Conservation (phyloP, 2,113 vertebrate species). For the Ginglymostoma cirratum region DNA sequence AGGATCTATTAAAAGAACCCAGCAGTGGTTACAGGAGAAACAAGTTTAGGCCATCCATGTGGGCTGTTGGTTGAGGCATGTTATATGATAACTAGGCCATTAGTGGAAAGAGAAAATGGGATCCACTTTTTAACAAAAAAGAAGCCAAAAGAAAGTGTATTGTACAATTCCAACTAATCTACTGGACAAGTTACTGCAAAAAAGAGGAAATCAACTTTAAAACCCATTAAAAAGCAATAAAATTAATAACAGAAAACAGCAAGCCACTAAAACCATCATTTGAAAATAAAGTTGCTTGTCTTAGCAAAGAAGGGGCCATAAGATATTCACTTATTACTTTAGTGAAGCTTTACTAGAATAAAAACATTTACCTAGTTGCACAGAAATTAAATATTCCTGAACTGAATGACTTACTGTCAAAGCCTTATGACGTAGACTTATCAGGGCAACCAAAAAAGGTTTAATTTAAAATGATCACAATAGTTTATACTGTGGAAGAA, state of each 20-base stretch:
- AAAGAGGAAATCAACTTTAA: neutral
- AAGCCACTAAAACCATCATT: neutral
- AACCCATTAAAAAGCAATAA: neutral
- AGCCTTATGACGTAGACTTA: neutral
- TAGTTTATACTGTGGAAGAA: neutral
- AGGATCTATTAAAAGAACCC: neutral
- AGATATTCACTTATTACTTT: neutral
- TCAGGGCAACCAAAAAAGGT: neutral
- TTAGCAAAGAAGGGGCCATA: neutral
- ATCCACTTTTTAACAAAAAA: neutral
- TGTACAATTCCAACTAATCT: neutral
- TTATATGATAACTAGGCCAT: neutral
- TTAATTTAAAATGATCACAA: neutral
- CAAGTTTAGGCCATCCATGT: neutral
- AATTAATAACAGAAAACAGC: neutral
- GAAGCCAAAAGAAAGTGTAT: neutral
- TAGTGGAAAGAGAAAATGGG: neutral
- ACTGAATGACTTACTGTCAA: neutral
- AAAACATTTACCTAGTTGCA: neutral
- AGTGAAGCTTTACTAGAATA: neutral
- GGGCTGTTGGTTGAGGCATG: neutral
- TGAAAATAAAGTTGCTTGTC: neutral
- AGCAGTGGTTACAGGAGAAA: neutral
- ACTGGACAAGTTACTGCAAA: neutral
- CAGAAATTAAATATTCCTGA: neutral